These are phyloP conservation scores for Pentamera pediparva DNA, from an alignment of 53 echinoderm and acorn worm genomes.

Conservation along the genomic window DNA sequence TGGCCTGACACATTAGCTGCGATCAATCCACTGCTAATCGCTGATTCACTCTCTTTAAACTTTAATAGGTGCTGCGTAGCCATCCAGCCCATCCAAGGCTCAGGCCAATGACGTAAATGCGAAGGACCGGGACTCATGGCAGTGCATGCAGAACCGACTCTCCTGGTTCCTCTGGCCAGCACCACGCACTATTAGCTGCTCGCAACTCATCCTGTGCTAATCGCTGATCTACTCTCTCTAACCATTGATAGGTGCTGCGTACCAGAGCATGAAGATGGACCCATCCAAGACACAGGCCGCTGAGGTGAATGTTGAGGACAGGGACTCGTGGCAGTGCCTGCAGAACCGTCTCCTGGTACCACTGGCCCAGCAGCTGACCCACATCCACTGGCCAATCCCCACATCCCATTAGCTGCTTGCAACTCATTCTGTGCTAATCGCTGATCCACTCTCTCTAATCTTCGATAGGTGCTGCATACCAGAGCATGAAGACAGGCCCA, in stretches of 20 bases:
- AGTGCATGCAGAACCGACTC: slow-evolving; percentile 76
- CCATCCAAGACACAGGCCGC: slow-evolving; percentile 36
- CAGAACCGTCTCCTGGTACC: slow-evolving; percentile 83
- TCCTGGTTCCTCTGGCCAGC: slow-evolving; percentile 80
- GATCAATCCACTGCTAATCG: slow-evolving; percentile 59
- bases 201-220: slow-evolving; percentile 63
- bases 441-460: too few relatives aligned
- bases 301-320: slow-evolving; percentile 42
- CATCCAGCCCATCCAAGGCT: slow-evolving; percentile 44
- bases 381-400: too few relatives aligned
- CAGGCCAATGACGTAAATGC: slow-evolving; percentile 33
- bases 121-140: slow-evolving; percentile 59
- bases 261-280: slow-evolving; percentile 60
- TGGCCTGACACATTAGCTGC: too few relatives aligned
- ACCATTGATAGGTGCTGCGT: slow-evolving; percentile 95
- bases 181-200: too few relatives aligned
- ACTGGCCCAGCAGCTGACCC: too few relatives aligned
- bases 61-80: slow-evolving; percentile 91
- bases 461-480: slow-evolving; percentile 91
- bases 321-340: slow-evolving; percentile 71
- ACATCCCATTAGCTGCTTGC: too few relatives aligned
- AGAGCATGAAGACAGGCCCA: slow-evolving; percentile 43
- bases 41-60: too few relatives aligned
- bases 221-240: too few relatives aligned
- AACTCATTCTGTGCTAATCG: slow-evolving; percentile 63